Evolutionary conservation across 1,140 invertebrate species (phyloP).

Genomic region (Papilio polytes): DNA sequence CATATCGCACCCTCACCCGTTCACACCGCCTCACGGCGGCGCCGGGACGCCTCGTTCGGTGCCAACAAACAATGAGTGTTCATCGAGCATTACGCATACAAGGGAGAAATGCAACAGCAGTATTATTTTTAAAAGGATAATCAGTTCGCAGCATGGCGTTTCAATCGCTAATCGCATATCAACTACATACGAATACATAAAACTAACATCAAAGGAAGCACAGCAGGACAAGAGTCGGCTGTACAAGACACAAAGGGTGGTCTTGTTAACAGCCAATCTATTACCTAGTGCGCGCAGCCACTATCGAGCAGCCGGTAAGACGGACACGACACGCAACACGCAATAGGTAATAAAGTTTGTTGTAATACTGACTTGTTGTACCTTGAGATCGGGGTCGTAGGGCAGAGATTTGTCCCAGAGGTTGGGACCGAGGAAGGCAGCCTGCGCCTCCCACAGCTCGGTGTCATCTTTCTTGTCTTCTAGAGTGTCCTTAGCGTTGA

Average conservation of each 20-base stretch:
- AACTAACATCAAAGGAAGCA: constrained; percentile 24
- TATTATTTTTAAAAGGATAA: neutral
- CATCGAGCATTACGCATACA: neutral
- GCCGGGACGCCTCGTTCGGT: neutral
- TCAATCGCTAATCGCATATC: neutral
- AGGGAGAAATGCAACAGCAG: constrained; percentile 5
- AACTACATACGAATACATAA: neutral
- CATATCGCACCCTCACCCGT: constrained; percentile 46
- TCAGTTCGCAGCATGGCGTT: constrained; percentile 1
- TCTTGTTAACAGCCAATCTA: constrained; percentile 54
- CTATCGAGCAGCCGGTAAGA: constrained; percentile 58
- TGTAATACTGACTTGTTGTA: constrained; percentile 88
- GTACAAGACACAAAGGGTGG: constrained; percentile 9
- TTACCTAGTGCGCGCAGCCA: constrained; percentile 71
- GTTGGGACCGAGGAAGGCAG: constrained; percentile 96
- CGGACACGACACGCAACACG: constrained; percentile 73
- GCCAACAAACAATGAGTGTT: constrained; percentile 3
- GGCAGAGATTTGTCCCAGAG: constrained; percentile 96
- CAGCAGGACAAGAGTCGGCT: constrained; percentile 26
- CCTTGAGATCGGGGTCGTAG: constrained; percentile 97
- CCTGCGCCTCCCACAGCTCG: constrained; percentile 95
- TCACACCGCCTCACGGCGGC: constrained; percentile 41
- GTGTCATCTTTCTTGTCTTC: constrained; percentile 94
- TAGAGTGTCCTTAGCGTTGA: constrained; percentile 85
- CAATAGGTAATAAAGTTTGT: constrained; percentile 79